Conservation (phyloP, 2,888 invertebrate genomes). For the Tipula unca region DNA sequence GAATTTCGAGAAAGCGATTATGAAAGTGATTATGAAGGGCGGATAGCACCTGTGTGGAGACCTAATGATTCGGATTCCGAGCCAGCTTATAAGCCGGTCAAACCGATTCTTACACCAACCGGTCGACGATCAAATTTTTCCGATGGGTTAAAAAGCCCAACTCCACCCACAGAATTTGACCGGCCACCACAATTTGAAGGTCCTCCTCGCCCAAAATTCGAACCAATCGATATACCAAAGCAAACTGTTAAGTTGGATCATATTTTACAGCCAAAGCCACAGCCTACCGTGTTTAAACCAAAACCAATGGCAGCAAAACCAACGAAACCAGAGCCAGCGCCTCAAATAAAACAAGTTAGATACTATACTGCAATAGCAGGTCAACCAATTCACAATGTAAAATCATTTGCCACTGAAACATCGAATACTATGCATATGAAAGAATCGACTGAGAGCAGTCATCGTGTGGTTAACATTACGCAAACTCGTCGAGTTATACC, state of each 20-base stretch:
- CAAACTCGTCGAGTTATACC: constrained; percentile 61
- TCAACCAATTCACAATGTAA: constrained; percentile 49
- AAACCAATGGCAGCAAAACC: constrained; percentile 46
- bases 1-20: constrained; percentile 62
- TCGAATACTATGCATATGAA: constrained; percentile 62
- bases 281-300: constrained; percentile 44
- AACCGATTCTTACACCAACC: constrained; percentile 48
- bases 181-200: constrained; percentile 42
- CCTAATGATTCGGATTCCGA: constrained; percentile 47
- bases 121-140: constrained; percentile 42
- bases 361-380: constrained; percentile 50
- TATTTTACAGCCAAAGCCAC: constrained; percentile 33
- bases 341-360: constrained; percentile 50
- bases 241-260: constrained; percentile 34
- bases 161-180: constrained; percentile 52
- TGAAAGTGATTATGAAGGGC: constrained; percentile 60
- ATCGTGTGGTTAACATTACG: constrained; percentile 57
- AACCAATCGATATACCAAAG: constrained; percentile 46
- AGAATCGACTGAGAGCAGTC: constrained; percentile 56
- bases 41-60: constrained; percentile 53
- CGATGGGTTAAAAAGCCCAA: constrained; percentile 44
- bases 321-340: constrained; percentile 31
- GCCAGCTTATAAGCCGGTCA: constrained; percentile 48
- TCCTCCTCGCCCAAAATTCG: constrained; percentile 48
- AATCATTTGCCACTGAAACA: constrained; percentile 52